Conservation (phyloP, 2,888 invertebrate genomes). For the Synergus umbraculus region DNA sequence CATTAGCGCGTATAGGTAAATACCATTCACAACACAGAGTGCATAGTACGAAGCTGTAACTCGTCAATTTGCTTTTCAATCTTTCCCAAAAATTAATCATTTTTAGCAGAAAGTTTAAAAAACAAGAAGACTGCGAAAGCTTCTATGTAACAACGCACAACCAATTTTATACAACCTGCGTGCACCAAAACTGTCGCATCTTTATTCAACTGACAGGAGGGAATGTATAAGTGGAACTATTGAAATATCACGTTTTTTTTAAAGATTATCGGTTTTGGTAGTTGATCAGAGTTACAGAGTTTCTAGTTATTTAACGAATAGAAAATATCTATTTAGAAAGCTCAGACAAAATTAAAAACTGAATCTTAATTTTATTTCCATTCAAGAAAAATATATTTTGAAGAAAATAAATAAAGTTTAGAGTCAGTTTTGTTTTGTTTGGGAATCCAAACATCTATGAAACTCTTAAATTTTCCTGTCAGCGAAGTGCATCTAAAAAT, state of each 20-base stretch:
- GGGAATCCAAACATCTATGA: neutral
- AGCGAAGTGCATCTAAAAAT: conserved; percentile 11
- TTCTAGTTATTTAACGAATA: neutral
- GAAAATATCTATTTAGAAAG: conserved; percentile 5
- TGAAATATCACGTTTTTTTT: conserved; percentile 26
- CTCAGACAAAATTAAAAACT: neutral
- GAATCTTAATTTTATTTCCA: neutral
- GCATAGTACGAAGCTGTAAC: conserved; percentile 76
- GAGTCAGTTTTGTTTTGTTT: neutral
- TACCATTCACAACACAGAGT: conserved; percentile 78
- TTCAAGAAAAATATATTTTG: neutral
- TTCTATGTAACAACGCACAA: conserved; percentile 75
- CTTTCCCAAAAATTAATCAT: conserved; percentile 42
- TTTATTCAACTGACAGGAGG: conserved; percentile 34
- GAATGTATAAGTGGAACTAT: neutral
- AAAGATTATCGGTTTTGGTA: neutral
- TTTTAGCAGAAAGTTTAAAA: neutral
- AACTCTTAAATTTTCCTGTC: conserved; percentile 15
- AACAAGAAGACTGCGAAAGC: conserved; percentile 64
- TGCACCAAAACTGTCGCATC: conserved; percentile 63
- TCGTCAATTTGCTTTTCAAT: conserved; percentile 62
- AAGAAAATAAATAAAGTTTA: neutral
- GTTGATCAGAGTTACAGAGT: neutral
- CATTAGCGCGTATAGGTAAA: conserved; percentile 59
- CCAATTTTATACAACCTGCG: conserved; percentile 75